Evolutionary conservation across 2,113 vertebrate genomes (phyloP), one percentile per base, ranked within the genome.

Genomic region (Alosa alosa): DNA sequence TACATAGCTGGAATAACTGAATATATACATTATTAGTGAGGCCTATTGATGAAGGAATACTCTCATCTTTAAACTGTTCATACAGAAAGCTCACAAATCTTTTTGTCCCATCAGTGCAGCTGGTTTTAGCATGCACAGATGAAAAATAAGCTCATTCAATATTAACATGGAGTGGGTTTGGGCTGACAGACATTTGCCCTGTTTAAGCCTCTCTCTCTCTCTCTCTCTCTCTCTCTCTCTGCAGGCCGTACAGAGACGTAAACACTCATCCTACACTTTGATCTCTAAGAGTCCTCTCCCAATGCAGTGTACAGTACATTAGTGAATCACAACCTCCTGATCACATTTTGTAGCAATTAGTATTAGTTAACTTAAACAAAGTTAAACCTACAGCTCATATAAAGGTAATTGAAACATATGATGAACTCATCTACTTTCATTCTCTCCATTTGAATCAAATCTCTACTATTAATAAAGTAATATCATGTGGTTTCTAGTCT

Each of bases 141-240:
- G 72, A 39, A 78, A 78, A 41, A 78, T 78, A 18, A 78, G 36
- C 31, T 36, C 72, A 39, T 78, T 78, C 10, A 78, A 17, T 36
- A 78, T 78, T 36, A 78, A 78, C 13, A 39, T 36, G 5, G 72
- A 78, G 72, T 39, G 72, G 36, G 72, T 78, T 31, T 39, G 72
- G 72, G 9, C 72, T 78, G 72, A 78, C 31, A 39, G 72, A 78
- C 36, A 78, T 78, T 78, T 78, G 25, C 31, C 72, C 72, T 36
- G 36, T 78, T 78, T 39, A 78, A 78, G 72, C 72, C 25, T 36
- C 25, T 78, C 25, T 78, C 72, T 78, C 31, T 72, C 25, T 31
- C n/a, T 31, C 64, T 31, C 64, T 72, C 64, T 72, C 60, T 64
- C 60, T 64, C 4, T 64, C 22, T 36, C 64, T 78, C 72, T 78